These are phyloP conservation scores for Pelosia muscerda DNA, from an alignment of 2,888 invertebrate species.

Conservation along the genomic window DNA sequence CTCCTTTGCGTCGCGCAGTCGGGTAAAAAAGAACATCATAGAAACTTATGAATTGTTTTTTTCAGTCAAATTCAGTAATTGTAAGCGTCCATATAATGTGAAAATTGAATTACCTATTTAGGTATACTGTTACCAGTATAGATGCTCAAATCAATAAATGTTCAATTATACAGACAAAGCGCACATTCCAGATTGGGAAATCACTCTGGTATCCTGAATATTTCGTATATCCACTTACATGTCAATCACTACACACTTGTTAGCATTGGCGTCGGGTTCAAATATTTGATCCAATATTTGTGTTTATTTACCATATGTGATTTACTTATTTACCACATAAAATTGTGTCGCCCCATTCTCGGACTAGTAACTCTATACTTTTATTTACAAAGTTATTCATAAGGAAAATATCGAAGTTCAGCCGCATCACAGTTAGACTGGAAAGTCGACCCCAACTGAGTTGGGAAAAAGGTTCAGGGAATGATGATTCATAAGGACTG, in stretches of 20 bases:
- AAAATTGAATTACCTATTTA: neutral
- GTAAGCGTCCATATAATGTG: neutral
- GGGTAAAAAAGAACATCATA: no score
- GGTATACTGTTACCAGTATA: neutral
- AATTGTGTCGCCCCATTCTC: neutral
- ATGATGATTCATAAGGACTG: no score
- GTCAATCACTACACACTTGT: constrained; percentile 9
- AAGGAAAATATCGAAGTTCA: no score
- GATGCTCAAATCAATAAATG: neutral
- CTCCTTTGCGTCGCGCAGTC: no score
- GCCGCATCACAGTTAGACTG: no score
- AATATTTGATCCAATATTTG: constrained; percentile 6
- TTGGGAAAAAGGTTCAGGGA: no score
- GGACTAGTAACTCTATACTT: neutral
- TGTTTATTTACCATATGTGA: neutral
- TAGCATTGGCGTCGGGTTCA: neutral
- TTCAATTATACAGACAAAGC: constrained; percentile 3
- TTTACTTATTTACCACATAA: neutral
- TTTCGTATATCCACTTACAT: constrained; percentile 2
- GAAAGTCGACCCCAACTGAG: no score
- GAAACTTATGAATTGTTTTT: neutral
- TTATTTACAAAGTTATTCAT: neutral
- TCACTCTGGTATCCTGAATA: constrained; percentile 3
- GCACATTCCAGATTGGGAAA: neutral
- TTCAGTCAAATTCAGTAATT: no score